Evolutionary conservation across 1,140 invertebrate species (phyloP), one percentile per base, ranked within the genome.

Genomic region (Pseudomyrmex sp.): DNA sequence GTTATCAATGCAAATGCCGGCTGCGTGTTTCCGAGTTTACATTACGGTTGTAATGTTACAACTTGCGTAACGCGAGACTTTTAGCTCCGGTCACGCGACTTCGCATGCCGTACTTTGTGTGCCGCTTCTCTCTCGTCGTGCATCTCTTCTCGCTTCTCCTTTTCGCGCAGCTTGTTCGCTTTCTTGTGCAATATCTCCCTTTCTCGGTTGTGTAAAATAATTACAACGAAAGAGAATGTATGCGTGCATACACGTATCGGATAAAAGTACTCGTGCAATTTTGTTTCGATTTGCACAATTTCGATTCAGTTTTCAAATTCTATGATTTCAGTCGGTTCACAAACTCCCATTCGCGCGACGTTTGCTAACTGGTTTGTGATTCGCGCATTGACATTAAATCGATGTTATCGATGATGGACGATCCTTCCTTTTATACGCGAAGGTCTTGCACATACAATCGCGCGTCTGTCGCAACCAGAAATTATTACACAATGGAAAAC

Each of bases 1-100:
- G 91, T 93, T 91, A 93, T 93, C 93, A 91, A 93, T 93, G 92
- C 90, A 93, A 94, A 93, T 92, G 87, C 85, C 88, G 13, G 26
- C 75, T 56, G 90, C 87, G 89, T 92, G 90, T 93, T 92, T 88
- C 90, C 86, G 91, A 91, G 90, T 92, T 93, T 91, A 92, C 92
- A 91, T 91, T 92, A 93, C 89, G 86, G 84, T 73, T 82, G 88
- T 92, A 90, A 91, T 91, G 89, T 90, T 85, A 76, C 83, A 85
- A 89, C 74, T 63, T 74, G 84, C 73, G 83, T 83, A 65, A 66
- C 83, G 35, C 35, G 50, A 84, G 70, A 80, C 75, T 88, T 72
- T 46, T 35, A 23, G 52, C 52, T 66, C 85, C 82, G 65, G 89
- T 90, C 90, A 90, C 88, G 89, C 88, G 66, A 92, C 84, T 90